Conservation (phyloP, 2,113 vertebrate species). For the Melanocharis versteri region DNA sequence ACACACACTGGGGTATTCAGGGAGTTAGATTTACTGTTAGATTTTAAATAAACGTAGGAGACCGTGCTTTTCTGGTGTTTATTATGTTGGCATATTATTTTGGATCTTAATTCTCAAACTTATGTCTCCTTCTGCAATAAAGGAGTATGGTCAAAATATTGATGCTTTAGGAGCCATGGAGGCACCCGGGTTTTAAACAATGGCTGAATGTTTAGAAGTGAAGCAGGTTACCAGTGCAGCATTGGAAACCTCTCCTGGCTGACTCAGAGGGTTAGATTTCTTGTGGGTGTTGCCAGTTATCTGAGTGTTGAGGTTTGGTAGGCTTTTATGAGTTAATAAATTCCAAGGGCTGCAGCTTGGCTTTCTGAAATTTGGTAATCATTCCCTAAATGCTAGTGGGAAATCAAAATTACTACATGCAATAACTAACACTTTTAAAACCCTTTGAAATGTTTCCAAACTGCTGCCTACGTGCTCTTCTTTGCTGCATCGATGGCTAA, state of each 20-base stretch:
- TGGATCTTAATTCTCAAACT: neutral
- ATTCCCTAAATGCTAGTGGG: constrained; percentile 33
- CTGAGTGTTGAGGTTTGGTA: neutral
- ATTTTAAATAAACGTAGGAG: neutral
- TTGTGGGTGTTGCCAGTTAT: neutral
- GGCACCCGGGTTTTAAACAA: neutral
- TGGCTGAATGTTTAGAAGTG: neutral
- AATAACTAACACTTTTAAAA: constrained; percentile 25
- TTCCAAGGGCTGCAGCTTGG: constrained; percentile 7
- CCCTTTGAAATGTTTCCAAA: constrained; percentile 2
- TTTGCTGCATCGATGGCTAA: neutral
- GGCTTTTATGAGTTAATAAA: constrained; percentile 45
- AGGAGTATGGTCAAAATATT: neutral
- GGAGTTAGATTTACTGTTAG: neutral
- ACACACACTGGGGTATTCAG: neutral
- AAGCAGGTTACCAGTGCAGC: neutral
- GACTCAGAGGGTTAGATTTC: neutral
- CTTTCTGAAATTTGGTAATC: constrained; percentile 45
- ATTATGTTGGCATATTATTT: neutral
- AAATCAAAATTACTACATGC: constrained; percentile 51
- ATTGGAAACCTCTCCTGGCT: neutral
- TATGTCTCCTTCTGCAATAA: neutral
- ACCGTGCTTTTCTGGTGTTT: neutral
- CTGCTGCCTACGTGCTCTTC: neutral
- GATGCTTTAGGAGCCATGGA: neutral